These are phyloP conservation scores for Takifugu bimaculatus DNA, from an alignment of 2,113 vertebrate species.

Conservation along the genomic window DNA sequence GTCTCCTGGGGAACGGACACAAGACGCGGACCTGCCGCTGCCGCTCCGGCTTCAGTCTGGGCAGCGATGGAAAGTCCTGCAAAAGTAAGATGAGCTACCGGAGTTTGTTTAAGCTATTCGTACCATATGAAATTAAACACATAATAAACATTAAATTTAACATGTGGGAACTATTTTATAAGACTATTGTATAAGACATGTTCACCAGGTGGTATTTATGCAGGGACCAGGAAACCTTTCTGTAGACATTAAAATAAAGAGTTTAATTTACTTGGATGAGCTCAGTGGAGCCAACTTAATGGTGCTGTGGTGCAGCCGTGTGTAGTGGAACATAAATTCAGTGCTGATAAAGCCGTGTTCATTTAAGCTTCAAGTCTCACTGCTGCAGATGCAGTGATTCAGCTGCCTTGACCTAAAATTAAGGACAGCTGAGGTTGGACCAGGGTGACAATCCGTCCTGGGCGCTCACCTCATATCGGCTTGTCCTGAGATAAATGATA, in stretches of 20 bases:
- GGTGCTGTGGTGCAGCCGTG: too few species aligned
- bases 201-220: too few species aligned
- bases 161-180: too few species aligned
- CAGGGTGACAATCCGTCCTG: constrained; percentile 6
- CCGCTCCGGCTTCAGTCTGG: constrained; percentile 93
- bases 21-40: constrained; percentile 94
- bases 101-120: not conserved
- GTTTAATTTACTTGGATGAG: too few species aligned
- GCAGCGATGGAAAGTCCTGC: constrained; percentile 94
- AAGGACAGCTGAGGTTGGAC: constrained; percentile 35
- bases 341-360: too few species aligned
- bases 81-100: constrained; percentile 80
- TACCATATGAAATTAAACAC: too few species aligned
- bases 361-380: constrained; percentile 3
- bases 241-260: too few species aligned
- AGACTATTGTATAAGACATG: too few species aligned
- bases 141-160: too few species aligned
- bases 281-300: too few species aligned
- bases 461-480: constrained; percentile 27
- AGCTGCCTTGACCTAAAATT: constrained; percentile 30
- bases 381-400: constrained; percentile 23
- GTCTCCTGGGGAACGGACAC: constrained; percentile 93
- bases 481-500: constrained; percentile 2
- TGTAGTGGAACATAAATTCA: too few species aligned
- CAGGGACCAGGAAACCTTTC: too few species aligned